Base-by-base conservation (phyloP, 2,797 vertebrate species). In the Fistularia commersonii region DNA sequence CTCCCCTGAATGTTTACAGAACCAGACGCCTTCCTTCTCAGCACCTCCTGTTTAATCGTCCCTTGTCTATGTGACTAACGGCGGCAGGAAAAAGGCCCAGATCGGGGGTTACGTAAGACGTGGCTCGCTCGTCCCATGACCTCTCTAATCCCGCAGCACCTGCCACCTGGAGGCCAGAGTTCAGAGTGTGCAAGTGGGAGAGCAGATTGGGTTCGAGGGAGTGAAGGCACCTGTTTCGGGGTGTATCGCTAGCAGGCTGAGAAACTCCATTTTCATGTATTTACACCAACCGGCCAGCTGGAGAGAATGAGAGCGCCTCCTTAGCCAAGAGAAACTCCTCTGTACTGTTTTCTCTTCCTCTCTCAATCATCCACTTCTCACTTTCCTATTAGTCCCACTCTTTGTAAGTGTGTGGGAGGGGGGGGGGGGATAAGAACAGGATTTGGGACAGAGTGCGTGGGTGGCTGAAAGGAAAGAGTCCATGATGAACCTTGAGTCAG, bases 161-260 rank as follows among this genome's bases (percentile, higher is more conserved):
- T 81, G 82, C 57, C 78, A 80, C 76, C 77, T 81, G 74, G 32
- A 54, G 77, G 82, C 74, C 66, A 63, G 38, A 66, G 72, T 50
- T 78, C 59, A 66, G 41, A 10, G 10, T 37, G 72, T 64, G 70
- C 56, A 66, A 54, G 77, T 46, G 66, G 45, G 64, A 55, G 45
- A 55, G 54, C 39, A 49, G 61, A 64, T 38, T 46, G 55, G 54
- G 57, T 66, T 7, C 33, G 33, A 55, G 64, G 61, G 76, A 79
- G 55, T 39, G 49, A 49, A 62, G 56, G 69, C 87, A 85, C 79
- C 85, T 85, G 82, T 62, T 77, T 82, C 6, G 7, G 84, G 81
- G 82, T 23, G 79, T 62, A 53, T 67, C 79, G 57, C 61, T 45
- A 8, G 0, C 10, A 70, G 56, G 44, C 12, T 40, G 55, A 65